Evolutionary conservation across 1,140 invertebrate species (phyloP).

Genomic region (Macrostomum lignano): DNA sequence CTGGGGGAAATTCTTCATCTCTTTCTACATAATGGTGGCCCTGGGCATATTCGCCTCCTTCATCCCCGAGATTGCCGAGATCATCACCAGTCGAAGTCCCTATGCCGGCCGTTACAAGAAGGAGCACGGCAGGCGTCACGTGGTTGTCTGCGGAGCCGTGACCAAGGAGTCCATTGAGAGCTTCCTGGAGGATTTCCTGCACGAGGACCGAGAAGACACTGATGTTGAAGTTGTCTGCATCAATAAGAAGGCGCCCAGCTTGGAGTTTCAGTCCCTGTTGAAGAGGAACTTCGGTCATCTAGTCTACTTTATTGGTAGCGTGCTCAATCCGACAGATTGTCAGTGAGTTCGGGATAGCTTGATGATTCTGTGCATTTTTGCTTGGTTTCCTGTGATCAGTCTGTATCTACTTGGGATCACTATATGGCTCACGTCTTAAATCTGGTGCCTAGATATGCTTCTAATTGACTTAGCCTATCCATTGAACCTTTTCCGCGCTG

Average conservation of each 20-base stretch:
- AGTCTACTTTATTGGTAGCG: slow-evolving; percentile 9
- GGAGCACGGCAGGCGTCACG: slow-evolving; percentile 5
- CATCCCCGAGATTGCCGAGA: slow-evolving; percentile 7
- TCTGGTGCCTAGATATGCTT: no score
- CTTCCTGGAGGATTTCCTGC: slow-evolving; percentile 8
- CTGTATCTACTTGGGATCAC: no score
- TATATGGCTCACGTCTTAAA: no score
- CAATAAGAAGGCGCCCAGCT: slow-evolving; percentile 2
- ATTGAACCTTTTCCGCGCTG: no score
- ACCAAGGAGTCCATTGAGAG: slow-evolving; percentile 4
- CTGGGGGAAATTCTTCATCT: slow-evolving; percentile 77
- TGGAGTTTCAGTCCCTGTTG: slow-evolving; percentile 3
- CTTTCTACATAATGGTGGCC: slow-evolving; percentile 92
- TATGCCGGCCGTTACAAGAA: slow-evolving; percentile 7
- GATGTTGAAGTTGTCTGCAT: slow-evolving; percentile 9
- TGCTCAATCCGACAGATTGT: no score
- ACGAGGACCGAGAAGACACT: slow-evolving; percentile 6
- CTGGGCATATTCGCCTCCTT: slow-evolving; percentile 42
- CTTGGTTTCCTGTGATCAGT: no score
- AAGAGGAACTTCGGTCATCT: slow-evolving; percentile 9
- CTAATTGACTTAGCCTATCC: no score
- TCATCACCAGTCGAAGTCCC: background rate
- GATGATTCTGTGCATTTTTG: no score
- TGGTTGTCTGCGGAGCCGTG: slow-evolving; percentile 9
- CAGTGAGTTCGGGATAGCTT: no score